Base-by-base conservation (phyloP, 2,888 invertebrate genomes). In the Dromius quadrimaculatus region DNA sequence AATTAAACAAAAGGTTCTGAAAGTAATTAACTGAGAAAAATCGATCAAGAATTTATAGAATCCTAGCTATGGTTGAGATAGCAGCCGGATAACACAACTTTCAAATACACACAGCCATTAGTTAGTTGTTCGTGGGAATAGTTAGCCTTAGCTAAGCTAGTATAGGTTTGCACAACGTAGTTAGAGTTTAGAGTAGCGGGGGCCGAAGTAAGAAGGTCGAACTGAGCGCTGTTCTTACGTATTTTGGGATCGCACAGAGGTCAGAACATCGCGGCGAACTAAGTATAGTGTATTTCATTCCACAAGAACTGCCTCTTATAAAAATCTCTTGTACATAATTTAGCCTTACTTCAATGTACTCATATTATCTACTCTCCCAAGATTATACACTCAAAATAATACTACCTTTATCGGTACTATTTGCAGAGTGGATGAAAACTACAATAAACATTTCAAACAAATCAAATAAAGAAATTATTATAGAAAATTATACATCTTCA, bases 171-270 rank as follows among this genome's bases (percentile, higher is more conserved):
- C 50, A 15, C 28, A 28, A 28, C 28, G 28, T 28, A 5, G 28
- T 28, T 28, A 3, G 15, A 15, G 15, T 41, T 41, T n/a, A n/a
- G 41, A 17, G 15, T 41, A 11, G 41, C 13, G 41, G n/a, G n/a
- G n/a, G n/a, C n/a, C n/a, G n/a, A n/a, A n/a, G n/a, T 23, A 28
- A 54, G 50, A 54, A 54, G 50, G 50, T 54, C 50, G 50, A 54
- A 23, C 23, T 23, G 50, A n/a, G n/a, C 23, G 28, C 50, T 54
- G 50, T 54, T 28, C 23, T 54, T 23, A 54, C 50, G 50, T 54
- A 54, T 54, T 54, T 54, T 54, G 50, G 50, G 50, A 54, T 54
- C 50, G 19, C 47, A 47, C 47, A 47, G 34, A 13, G 38, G 15
- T 11, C 38, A 38, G 47, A 47, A 47, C 23, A 47, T 19, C 22